phyloP scores from a whole-genome alignment of 2,888 invertebrate genomes.

The Drosophila neoperkinsi region DNA sequence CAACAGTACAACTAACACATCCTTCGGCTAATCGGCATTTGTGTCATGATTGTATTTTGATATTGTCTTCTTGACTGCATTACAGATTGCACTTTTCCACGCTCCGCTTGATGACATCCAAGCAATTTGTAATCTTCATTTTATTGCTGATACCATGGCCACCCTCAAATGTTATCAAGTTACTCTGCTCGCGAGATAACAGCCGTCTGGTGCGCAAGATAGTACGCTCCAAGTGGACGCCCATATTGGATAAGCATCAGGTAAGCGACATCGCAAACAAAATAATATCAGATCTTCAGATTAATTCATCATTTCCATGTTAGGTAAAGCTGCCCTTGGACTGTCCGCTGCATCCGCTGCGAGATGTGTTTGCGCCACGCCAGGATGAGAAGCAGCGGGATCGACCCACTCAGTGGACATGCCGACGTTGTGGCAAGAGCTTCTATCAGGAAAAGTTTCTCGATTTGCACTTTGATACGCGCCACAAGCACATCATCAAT shows the following conservation, averaged over 20 bases:
- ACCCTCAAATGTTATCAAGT: constrained; percentile 93
- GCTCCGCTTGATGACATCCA: constrained; percentile 85
- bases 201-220: constrained; percentile 94
- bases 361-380: constrained; percentile 95
- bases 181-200: constrained; percentile 94
- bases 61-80: constrained; percentile 5
- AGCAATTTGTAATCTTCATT: constrained; percentile 52
- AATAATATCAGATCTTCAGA: not conserved
- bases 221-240: constrained; percentile 96
- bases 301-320: not conserved
- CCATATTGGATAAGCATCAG: constrained; percentile 94
- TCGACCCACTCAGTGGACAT: constrained; percentile 95
- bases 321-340: constrained; percentile 93
- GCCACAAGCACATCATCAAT: constrained; percentile 93
- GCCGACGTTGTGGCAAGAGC: constrained; percentile 95
- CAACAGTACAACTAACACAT: constrained; percentile 17
- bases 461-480: constrained; percentile 95
- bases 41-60: not conserved
- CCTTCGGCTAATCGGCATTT: constrained; percentile 7
- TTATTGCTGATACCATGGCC: constrained; percentile 94
- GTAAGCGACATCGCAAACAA: constrained; percentile 47
- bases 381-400: constrained; percentile 94
- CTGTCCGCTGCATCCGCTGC: constrained; percentile 94
- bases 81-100: constrained; percentile 91
- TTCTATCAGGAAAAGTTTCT: constrained; percentile 95